Percentiles rank a stretch among this genome's conserved stretches.
Conservation (phyloP, 2,888 invertebrate species). For the Erannis defoliaria region DNA sequence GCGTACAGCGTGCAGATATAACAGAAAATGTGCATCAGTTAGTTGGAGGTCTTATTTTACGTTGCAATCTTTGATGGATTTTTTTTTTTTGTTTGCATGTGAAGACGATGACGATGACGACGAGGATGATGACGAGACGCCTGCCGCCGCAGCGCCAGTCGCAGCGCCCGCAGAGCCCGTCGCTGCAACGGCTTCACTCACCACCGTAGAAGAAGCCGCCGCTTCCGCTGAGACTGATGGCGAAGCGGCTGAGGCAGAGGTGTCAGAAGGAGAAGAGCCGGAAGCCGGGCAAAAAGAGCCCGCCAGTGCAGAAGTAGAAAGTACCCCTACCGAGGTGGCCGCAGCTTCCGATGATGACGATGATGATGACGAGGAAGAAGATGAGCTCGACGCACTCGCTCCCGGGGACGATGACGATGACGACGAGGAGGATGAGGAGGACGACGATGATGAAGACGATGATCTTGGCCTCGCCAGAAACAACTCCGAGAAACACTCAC, state of each 20-base stretch:
- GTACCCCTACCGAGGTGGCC: constrained; percentile 57
- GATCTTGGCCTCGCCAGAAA: constrained; percentile 88
- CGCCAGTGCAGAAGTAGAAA: constrained; percentile 71
- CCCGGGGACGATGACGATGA: constrained; percentile 88
- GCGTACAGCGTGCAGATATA: no score
- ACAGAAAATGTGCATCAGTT: no score
- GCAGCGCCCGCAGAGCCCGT: constrained; percentile 75
- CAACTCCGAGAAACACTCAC: constrained; percentile 87
- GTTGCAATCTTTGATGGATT: background rate
- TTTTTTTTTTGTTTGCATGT: constrained; percentile 7
- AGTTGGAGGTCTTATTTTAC: background rate
- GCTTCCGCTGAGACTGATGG: constrained; percentile 65
- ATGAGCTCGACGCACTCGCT: constrained; percentile 86
- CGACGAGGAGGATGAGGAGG: constrained; percentile 89
- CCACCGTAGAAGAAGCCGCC: constrained; percentile 80
- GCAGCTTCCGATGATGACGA: constrained; percentile 72
- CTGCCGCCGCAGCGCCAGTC: constrained; percentile 79
- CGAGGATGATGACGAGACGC: constrained; percentile 83
- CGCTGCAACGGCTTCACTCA: constrained; percentile 71
- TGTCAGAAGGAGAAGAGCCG: constrained; percentile 63
- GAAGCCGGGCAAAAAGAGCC: constrained; percentile 78
- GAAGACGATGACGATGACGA: constrained; percentile 76
- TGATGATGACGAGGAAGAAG: constrained; percentile 88
- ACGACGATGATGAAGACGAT: constrained; percentile 89
- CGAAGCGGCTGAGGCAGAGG: constrained; percentile 63